Percentiles rank a stretch among this genome's conserved stretches.
Conservation (phyloP, 2,113 vertebrate genomes). For the cat (Felis catus) region F.catus_Fca126_mat1.0 CM031423.1:91128501-91129000, state of each 20-base stretch:
- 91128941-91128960: conserved; percentile 60
- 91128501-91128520: rapidly evolving
- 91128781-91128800: conserved; percentile 48
- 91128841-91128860: not conserved
- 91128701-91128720: not conserved
- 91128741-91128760: conserved; percentile 54
- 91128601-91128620: not conserved
- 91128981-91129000: conserved; percentile 73
- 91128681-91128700: conserved; percentile 25
- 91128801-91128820: conserved; percentile 44
- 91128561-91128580: rapidly evolving
- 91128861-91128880: not conserved
- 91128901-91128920: conserved; percentile 61
- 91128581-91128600: not conserved
- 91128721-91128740: conserved; percentile 46
- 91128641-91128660: not conserved
- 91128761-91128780: conserved; percentile 53
- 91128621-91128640: not conserved
- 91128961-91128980: conserved; percentile 78
- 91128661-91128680: conserved; percentile 6
- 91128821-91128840: conserved; percentile 57
- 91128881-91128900: conserved; percentile 50
- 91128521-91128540: rapidly evolving
- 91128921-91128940: conserved; percentile 68
- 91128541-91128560: not conserved